Base-by-base conservation (phyloP, 1,140 invertebrate species). In the Drosophila oshimai region DNA sequence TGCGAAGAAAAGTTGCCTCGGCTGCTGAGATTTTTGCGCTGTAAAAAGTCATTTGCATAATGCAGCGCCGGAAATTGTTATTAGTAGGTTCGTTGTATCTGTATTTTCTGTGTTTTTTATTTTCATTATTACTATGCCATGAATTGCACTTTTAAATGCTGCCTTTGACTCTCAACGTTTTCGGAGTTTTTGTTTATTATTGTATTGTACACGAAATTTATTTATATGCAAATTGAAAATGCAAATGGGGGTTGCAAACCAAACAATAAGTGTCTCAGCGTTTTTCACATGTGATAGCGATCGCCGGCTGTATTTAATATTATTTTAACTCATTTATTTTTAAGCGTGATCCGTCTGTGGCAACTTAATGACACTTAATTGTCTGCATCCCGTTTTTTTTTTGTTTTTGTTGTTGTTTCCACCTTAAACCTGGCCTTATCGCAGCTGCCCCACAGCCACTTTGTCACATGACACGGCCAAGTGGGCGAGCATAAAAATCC, bases 41-140 rank as follows among this genome's bases (percentile, higher is more conserved):
- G 74, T 79, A 68, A 83, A 83, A 83, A 83, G 74, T 83, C 74
- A 83, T 86, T 86, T 83, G 75, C 79, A 83, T 83, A 86, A 83
- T 83, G 70, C 77, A 83, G 68, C 70, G 75, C 79, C 79, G 79
- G 79, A 83, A 83, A 83, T 83, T 86, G 80, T 83, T 83, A 83
- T 83, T 83, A 83, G 79, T 83, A 83, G 62, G 68, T 73, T 57
- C 54, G 57, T 47, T 62, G 64, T 60, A 29, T 46, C 37, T 67
- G 46, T 29, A 31, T 36, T 54, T 65, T 74, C 50, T 60, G 46
- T 69, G 4, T 46, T 31, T 28, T 50, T 58, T 6, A 67, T 29
- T 53, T 64, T 51, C 45, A 54, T 68, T 68, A 29, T 42, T 51
- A 44, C 45, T 60, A 45, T 53, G 74, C 74, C 74, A 84, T 81